These are phyloP conservation scores for Dipodomys spectabilis DNA, from an alignment of 2,113 vertebrate species.

Conservation along the genomic window DNA sequence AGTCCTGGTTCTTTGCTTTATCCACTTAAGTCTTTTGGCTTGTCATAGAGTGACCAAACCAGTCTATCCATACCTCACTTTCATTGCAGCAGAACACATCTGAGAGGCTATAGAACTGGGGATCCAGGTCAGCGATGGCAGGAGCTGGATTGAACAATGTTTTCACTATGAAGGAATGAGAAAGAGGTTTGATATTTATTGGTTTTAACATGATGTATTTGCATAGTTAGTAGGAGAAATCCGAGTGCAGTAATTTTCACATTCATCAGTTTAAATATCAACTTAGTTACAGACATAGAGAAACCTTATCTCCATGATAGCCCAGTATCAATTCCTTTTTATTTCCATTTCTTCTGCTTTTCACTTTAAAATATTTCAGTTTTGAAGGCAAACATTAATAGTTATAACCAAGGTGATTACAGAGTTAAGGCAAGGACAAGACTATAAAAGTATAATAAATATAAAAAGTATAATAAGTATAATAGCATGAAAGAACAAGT, in stretches of 20 bases:
- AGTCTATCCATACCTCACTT: constrained; percentile 90
- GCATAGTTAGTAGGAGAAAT: constrained; percentile 43
- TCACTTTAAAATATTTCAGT: neutral
- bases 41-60: neutral
- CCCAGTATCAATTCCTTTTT: neutral
- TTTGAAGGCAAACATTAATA: neutral
- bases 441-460: neutral
- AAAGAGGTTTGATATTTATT: constrained; percentile 1
- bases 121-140: constrained; percentile 91
- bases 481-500: neutral
- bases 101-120: constrained; percentile 91
- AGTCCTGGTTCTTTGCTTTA: neutral
- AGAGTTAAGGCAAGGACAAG: neutral
- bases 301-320: neutral
- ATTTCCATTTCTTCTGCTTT: neutral
- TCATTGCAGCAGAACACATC: constrained; percentile 99
- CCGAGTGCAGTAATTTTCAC: neutral
- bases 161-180: constrained; percentile 89
- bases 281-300: neutral
- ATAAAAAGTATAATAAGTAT: too few species aligned
- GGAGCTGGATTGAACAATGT: constrained; percentile 98
- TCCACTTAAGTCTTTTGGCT: constrained; percentile 50
- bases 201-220: constrained; percentile 5
- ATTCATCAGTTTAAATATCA: neutral
- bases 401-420: neutral